phyloP scores from a whole-genome alignment of 2,113 vertebrate genomes.

The Pteronura brasiliensis region DNA sequence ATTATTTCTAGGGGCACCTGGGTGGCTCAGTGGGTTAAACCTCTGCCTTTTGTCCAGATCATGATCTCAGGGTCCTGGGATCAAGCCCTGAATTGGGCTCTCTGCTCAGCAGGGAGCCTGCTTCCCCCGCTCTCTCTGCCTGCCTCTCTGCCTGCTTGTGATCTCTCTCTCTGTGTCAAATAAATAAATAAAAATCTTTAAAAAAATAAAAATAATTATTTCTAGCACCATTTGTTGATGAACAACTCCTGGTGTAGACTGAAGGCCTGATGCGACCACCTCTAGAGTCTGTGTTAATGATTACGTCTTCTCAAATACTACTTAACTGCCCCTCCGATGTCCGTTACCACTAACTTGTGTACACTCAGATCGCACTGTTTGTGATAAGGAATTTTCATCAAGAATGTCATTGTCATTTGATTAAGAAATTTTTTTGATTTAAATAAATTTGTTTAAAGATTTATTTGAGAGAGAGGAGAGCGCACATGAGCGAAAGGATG shows the following conservation, averaged over 20 bases:
- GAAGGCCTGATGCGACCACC: neutral
- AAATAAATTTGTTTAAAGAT: neutral
- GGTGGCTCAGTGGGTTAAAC: too few relatives aligned
- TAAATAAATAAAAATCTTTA: too few relatives aligned
- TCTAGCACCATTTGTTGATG: neutral
- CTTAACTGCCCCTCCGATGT: neutral
- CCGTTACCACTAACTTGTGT: neutral
- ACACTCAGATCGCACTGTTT: accelerated
- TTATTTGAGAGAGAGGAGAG: neutral
- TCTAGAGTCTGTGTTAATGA: neutral
- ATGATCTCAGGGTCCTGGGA: too few relatives aligned
- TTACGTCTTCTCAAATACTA: neutral
- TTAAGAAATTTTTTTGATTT: neutral
- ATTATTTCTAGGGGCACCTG: neutral
- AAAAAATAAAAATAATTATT: neutral
- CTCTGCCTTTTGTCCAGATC: too few relatives aligned
- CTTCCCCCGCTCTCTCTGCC: too few relatives aligned
- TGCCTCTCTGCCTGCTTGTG: too few relatives aligned
- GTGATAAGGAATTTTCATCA: neutral
- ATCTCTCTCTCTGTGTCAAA: too few relatives aligned
- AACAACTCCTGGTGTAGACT: neutral
- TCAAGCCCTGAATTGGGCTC: too few relatives aligned
- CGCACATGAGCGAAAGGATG: accelerated
- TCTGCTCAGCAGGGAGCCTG: too few relatives aligned
- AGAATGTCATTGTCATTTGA: neutral